phyloP scores from a whole-genome alignment of 2,888 invertebrate species.

The Drosophila conformis region DNA sequence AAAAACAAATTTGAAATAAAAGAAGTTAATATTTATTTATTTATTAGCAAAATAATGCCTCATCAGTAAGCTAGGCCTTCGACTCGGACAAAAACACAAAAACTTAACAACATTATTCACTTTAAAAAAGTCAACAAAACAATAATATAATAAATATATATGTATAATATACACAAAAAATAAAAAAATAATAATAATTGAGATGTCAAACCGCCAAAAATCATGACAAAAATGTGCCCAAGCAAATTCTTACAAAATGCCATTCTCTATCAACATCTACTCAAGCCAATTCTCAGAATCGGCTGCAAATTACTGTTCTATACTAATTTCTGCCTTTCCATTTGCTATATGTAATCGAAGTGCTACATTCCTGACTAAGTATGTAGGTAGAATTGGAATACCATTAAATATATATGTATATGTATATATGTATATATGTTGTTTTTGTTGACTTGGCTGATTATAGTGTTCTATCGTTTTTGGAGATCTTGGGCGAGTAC shows the following conservation, averaged over 20 bases:
- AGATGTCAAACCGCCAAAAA: neutral
- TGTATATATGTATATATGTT: neutral
- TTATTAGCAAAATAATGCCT: neutral
- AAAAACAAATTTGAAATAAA: neutral
- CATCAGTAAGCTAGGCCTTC: neutral
- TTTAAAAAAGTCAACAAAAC: neutral
- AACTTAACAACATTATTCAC: neutral
- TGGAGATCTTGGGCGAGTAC: slow-evolving; percentile 27
- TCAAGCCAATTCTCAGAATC: neutral
- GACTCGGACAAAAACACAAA: neutral
- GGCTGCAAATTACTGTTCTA: neutral
- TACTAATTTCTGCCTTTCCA: slow-evolving; percentile 1
- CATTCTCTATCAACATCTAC: neutral
- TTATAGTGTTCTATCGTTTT: slow-evolving; percentile 39
- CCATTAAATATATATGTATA: neutral
- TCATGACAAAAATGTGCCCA: neutral
- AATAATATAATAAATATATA: neutral
- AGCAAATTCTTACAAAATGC: neutral
- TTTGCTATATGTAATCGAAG: slow-evolving; percentile 6
- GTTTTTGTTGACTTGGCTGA: slow-evolving; percentile 46
- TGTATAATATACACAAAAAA: neutral
- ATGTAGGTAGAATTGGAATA: slow-evolving; percentile 20
- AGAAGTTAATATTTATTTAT: neutral
- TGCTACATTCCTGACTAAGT: slow-evolving; percentile 22
- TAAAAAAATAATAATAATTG: neutral